phyloP scores from a whole-genome alignment of 2,797 vertebrate genomes.

The Agapornis canus region DNA sequence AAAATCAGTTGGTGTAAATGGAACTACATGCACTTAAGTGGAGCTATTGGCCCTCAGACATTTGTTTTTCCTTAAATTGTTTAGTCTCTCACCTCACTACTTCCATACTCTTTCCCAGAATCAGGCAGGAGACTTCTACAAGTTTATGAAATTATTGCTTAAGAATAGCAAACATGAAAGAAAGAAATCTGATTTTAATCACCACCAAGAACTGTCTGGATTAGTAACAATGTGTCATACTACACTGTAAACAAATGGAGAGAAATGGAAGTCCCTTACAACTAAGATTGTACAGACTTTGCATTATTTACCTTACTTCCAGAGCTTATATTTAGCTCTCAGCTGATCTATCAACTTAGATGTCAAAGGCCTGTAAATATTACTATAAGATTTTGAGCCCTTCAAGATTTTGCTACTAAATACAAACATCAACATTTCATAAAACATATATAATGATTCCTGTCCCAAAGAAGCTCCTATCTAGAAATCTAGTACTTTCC shows the following conservation, averaged over 20 bases:
- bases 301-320: background rate
- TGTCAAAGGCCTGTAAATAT: background rate
- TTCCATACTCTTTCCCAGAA: slow-evolving; percentile 11
- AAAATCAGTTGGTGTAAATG: background rate
- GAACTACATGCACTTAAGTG: background rate
- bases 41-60: background rate
- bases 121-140: background rate
- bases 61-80: slow-evolving; percentile 20
- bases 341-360: background rate
- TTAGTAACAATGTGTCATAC: background rate
- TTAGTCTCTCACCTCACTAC: slow-evolving; percentile 26
- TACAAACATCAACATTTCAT: background rate
- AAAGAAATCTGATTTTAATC: background rate
- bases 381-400: background rate
- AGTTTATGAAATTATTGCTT: background rate
- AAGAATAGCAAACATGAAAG: background rate
- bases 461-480: background rate
- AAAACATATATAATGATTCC: background rate
- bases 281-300: background rate
- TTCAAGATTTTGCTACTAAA: background rate
- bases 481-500: background rate
- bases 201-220: background rate
- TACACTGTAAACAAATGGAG: background rate
- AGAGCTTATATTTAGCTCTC: background rate
- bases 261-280: background rate